A percentile compares a stretch with the other conserved stretches of the same genome.
Evolutionary conservation across 1,140 invertebrate species (phyloP).

Genomic region (Ladona fulva): DNA sequence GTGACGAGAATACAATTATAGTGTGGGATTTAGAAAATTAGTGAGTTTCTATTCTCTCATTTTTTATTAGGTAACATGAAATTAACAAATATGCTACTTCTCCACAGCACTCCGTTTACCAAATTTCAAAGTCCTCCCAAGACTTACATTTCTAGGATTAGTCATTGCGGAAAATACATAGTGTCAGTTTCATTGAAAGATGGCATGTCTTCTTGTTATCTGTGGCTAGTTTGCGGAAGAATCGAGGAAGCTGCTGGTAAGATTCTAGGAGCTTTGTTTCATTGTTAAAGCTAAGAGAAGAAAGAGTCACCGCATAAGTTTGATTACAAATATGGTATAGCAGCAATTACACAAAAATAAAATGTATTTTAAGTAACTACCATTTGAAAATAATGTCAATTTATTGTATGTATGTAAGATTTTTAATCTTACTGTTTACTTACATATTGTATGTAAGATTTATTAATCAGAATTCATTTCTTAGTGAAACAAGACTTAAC

Average conservation of each 20-base stretch:
- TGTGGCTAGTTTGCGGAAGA: neutral
- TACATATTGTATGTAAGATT: too few relatives aligned
- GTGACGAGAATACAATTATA: constrained; percentile 41
- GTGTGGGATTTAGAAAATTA: constrained; percentile 43
- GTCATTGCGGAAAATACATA: neutral
- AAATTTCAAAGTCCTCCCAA: neutral
- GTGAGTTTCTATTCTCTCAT: constrained; percentile 23
- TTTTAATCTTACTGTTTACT: too few relatives aligned
- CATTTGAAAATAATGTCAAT: too few relatives aligned
- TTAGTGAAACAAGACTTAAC: too few relatives aligned
- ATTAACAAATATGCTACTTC: neutral
- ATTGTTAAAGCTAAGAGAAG: too few relatives aligned
- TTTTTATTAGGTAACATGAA: neutral
- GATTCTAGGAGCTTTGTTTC: too few relatives aligned
- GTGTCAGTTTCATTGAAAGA: neutral
- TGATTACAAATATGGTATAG: too few relatives aligned
- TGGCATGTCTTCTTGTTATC: neutral
- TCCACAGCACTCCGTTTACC: constrained; percentile 15
- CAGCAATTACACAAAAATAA: too few relatives aligned
- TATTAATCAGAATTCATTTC: too few relatives aligned
- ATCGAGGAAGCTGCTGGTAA: neutral
- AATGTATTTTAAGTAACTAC: too few relatives aligned
- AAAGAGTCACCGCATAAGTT: too few relatives aligned
- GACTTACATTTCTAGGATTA: neutral
- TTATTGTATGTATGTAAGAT: too few relatives aligned